Evolutionary conservation across 2,888 invertebrate genomes (phyloP), one percentile per base, ranked within the genome.

Genomic region (Leucophora obtusa): DNA sequence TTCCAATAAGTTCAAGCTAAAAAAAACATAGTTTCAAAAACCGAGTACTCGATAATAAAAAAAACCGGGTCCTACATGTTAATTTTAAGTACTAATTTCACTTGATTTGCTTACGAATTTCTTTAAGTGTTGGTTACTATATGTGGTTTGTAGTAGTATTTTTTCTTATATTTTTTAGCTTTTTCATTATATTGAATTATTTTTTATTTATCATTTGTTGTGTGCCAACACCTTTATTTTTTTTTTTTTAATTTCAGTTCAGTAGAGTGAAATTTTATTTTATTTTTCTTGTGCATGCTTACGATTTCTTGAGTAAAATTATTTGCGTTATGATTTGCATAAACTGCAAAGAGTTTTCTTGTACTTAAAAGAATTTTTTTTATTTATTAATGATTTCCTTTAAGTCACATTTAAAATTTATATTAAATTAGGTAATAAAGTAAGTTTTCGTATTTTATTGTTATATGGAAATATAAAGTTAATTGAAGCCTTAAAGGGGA

Each of bases 161-260:
- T 3, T 24, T 24, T 24, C 5, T 24, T 5, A 24, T 24, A 47
- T 9, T 3, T 53, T n/a, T 35, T 21, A 28, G 60, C 47, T 33
- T 21, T 59, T 17, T 77, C 56, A 18, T 58, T 68, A 53, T 11
- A 24, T 38, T 74, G 62, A 65, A 59, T 62, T 75, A 50, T 51
- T 50, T 47, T 74, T 66, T 75, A 75, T 80, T 80, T 80, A 80
- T 80, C 71, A 80, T 80, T 80, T 75, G 68, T 72, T 75, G 56
- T 62, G 24, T 80, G 80, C 75, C 80, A 80, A 80, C 76, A 76
- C 71, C 76, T 79, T 73, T 74, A 47, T 56, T 18, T n/a, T n/a
- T n/a, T n/a, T n/a, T n/a, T n/a, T n/a, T n/a, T n/a, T n/a, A n/a
- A 3, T 69, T 79, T 65, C 58, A 69, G 69, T 79, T 78, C 62